Percentiles rank a stretch among this genome's conserved stretches.
Conservation (phyloP, 1,140 invertebrate genomes). For the Leptestheria dahalacensis region DNA sequence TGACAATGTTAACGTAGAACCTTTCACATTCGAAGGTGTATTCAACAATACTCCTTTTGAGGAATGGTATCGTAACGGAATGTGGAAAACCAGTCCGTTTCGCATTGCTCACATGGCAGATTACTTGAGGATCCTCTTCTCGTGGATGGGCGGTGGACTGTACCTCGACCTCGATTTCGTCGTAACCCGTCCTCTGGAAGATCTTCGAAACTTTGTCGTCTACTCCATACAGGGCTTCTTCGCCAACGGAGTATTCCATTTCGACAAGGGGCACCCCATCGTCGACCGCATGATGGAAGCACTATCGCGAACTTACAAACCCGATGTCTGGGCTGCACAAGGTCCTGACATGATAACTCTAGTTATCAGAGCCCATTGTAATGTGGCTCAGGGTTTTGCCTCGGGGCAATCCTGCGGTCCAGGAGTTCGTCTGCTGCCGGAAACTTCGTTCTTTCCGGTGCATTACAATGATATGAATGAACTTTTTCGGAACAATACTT, state of each 20-base stretch:
- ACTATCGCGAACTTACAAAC: background rate
- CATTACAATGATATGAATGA: background rate
- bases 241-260: constrained; percentile 3
- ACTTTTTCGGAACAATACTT: background rate
- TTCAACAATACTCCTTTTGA: constrained; percentile 42
- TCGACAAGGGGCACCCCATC: background rate
- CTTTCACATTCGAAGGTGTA: constrained; percentile 42
- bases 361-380: constrained; percentile 3
- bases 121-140: constrained; percentile 47
- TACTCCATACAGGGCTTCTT: background rate
- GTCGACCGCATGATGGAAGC: background rate
- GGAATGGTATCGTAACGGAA: constrained; percentile 36
- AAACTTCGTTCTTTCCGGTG: background rate
- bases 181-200: constrained; percentile 32
- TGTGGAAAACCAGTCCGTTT: constrained; percentile 37
- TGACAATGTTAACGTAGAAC: constrained; percentile 39
- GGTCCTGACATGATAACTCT: background rate
- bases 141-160: constrained; percentile 61
- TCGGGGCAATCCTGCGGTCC: background rate
- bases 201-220: background rate
- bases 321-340: background rate
- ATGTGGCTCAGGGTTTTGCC: background rate
- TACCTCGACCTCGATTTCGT: constrained; percentile 64
- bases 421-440: background rate
- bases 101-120: constrained; percentile 46